Base-by-base conservation (phyloP, 1,140 invertebrate species). In the Aphidius gifuensis region DNA sequence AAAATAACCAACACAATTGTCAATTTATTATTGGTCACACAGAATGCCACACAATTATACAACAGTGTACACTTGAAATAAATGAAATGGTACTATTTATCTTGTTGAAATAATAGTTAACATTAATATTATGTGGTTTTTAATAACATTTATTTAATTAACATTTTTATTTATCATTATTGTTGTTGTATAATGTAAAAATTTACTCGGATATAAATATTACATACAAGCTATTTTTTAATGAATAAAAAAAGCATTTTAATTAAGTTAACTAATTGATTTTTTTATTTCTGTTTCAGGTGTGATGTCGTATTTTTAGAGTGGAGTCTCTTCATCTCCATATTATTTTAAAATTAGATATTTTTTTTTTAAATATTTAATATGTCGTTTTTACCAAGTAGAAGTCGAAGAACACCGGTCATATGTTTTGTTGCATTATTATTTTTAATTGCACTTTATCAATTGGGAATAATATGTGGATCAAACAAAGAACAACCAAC, bases 391-490 rank as follows among this genome's bases (percentile, higher is more conserved):
- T 67, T 80, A 64, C 70, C 73, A 55, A 71, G 66, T 55, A 75
- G 79, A 11, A 71, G 75, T 11, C 75, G 67, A 32, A 74, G 70
- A 61, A 77, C 68, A 47, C 74, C 78, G 38, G 68, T 81, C 43
- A 66, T 79, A 50, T 79, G 77, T 59, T 72, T 80, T 67, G 60
- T 75, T 9, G 74, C 66, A 1, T 64, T 80, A 7, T 53, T 79
- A 9, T 71, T 76, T 23, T 50, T 81, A 21, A 72, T 80, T 47
- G 71, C 71, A n/a, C 74, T 81, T 2, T 81, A 81, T 62, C 77
- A 81, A 50, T 73, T 81, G 9, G 78, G 78, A 11, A 75, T 81
- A 58, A 80, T 81, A 49, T 80, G 78, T 54, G 71, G 71, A 9
- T 70, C 67, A 9, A 60, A 65, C 16, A 80, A 79, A 54, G 72